A percentile compares a stretch with the other conserved stretches of the same genome.
Evolutionary conservation across 1,140 invertebrate genomes (phyloP).

Genomic region (Chrysomallon squamiferum): DNA sequence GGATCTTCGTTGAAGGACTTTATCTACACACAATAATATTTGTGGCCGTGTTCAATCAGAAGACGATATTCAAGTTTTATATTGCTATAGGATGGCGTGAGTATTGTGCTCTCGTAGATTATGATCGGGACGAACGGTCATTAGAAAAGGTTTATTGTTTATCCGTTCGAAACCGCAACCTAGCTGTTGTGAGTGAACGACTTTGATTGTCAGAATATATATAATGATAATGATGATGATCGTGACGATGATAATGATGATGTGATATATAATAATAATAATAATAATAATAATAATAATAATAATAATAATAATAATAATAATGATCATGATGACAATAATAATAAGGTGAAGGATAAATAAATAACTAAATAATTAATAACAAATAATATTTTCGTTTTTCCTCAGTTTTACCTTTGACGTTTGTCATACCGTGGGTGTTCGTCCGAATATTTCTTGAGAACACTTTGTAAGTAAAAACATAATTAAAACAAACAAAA

Average conservation of each 20-base stretch:
- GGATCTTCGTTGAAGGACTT: conserved; percentile 82
- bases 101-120: too few species aligned
- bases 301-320: too few species aligned
- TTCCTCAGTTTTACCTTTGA: conserved; percentile 34
- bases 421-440: conserved; percentile 52
- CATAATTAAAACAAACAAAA: too few species aligned
- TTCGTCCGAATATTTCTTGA: conserved; percentile 43
- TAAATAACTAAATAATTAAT: too few species aligned
- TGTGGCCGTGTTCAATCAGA: conserved; percentile 76
- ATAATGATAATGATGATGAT: neutral
- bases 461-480: conserved; percentile 48
- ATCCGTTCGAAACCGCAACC: too few species aligned
- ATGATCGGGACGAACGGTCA: too few species aligned
- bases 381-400: neutral
- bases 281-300: too few species aligned
- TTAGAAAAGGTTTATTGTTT: too few species aligned
- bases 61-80: conserved; percentile 72
- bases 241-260: too few species aligned
- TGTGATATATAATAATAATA: too few species aligned
- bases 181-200: neutral
- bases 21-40: conserved; percentile 82
- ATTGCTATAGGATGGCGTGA: conserved; percentile 79
- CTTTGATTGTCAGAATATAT: neutral
- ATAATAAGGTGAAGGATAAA: too few species aligned
- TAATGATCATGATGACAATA: too few species aligned